Conservation (phyloP, 1,140 invertebrate genomes). For the Laupala kohalensis region DNA sequence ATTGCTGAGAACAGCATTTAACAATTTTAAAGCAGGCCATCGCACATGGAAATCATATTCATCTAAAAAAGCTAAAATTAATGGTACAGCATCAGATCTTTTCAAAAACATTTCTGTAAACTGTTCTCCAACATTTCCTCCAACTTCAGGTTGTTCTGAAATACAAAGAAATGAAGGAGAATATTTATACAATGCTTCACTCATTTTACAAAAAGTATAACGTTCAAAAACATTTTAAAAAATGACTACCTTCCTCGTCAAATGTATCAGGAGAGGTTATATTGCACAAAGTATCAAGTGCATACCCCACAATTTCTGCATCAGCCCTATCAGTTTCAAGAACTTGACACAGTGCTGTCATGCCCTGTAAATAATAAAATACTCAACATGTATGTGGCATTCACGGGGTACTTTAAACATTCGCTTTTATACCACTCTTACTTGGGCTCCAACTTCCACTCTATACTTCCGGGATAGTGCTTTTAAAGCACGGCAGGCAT, state of each 20-base stretch:
- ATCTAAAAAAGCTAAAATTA: slow-evolving; percentile 79
- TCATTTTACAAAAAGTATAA: slow-evolving; percentile 13
- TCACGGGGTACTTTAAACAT: background rate
- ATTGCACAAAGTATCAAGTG: slow-evolving; percentile 82
- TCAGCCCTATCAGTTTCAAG: slow-evolving; percentile 72
- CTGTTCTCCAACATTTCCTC: slow-evolving; percentile 60
- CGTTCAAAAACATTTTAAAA: slow-evolving; percentile 28
- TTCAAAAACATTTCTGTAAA: slow-evolving; percentile 99
- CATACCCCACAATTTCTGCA: slow-evolving; percentile 82
- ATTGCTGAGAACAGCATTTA: slow-evolving; percentile 68
- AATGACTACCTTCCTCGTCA: slow-evolving; percentile 53
- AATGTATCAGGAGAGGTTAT: slow-evolving; percentile 73
- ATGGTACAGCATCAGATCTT: slow-evolving; percentile 68
- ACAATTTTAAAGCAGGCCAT: slow-evolving; percentile 71
- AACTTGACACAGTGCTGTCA: slow-evolving; percentile 74
- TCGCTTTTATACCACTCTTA: background rate
- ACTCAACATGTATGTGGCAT: background rate
- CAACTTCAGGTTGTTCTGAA: slow-evolving; percentile 17
- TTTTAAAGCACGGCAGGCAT: slow-evolving; percentile 91
- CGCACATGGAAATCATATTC: slow-evolving; percentile 90
- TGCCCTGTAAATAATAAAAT: slow-evolving; percentile 35
- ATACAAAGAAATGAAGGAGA: too few relatives aligned
- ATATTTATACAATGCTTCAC: background rate
- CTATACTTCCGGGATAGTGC: slow-evolving; percentile 86
- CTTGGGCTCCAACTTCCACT: slow-evolving; percentile 85